phyloP scores from a whole-genome alignment of 2,113 vertebrate genomes.

The Candoia aspera region DNA sequence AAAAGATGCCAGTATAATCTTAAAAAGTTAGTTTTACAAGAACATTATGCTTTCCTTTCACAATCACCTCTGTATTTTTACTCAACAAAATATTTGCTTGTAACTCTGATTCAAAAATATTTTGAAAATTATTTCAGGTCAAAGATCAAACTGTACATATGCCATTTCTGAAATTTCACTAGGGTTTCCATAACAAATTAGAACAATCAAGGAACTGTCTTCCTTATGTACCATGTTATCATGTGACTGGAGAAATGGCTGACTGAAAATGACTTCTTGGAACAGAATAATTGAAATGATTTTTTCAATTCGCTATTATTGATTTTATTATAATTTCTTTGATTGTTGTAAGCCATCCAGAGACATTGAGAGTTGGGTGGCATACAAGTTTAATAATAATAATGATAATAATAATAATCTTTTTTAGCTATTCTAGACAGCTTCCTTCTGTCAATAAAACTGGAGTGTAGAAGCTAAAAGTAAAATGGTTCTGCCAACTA shows the following conservation, averaged over 20 bases:
- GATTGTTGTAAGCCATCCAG: background rate
- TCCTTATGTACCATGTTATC: background rate
- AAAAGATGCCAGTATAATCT: background rate
- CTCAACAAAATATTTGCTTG: background rate
- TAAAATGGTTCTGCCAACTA: background rate
- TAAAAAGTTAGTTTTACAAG: background rate
- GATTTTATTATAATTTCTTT: background rate
- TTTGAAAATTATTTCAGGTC: conserved; percentile 1
- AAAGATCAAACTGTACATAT: background rate
- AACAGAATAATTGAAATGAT: background rate
- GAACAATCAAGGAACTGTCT: background rate
- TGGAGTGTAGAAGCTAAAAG: background rate
- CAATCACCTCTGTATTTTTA: background rate
- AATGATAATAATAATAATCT: too few relatives aligned
- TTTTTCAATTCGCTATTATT: background rate
- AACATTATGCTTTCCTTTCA: background rate
- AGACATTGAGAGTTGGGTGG: background rate
- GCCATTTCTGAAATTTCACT: background rate
- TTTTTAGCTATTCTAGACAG: background rate
- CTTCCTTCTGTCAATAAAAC: background rate
- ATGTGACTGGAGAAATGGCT: background rate
- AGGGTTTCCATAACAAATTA: background rate
- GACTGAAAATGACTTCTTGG: background rate
- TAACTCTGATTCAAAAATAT: background rate
- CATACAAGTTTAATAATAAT: too few relatives aligned